These are phyloP conservation scores for Neosilurus hyrtlii DNA, from an alignment of 2,797 vertebrate genomes.

Conservation along the genomic window DNA sequence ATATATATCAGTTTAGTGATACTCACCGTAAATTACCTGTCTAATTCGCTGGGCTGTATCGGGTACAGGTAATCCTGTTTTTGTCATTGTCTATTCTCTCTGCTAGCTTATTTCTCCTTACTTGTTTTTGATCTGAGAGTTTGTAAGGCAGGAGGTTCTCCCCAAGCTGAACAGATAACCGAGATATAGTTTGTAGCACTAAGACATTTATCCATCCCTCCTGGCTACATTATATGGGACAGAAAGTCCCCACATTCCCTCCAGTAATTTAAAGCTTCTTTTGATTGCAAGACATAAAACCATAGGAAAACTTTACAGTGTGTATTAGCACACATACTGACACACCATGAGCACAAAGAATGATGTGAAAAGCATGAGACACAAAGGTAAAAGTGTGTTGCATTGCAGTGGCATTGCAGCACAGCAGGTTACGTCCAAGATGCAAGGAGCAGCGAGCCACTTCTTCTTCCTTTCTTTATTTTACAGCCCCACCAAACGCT, in stretches of 20 bases:
- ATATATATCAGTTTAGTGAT: no score
- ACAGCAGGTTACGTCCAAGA: conserved; percentile 64
- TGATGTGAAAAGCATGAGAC: conserved; percentile 21
- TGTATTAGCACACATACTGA: conserved; percentile 28
- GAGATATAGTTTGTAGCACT: background rate
- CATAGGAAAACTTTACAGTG: conserved; percentile 5
- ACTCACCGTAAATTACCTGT: background rate
- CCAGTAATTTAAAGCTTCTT: background rate
- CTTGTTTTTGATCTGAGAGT: background rate
- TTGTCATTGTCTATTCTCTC: background rate
- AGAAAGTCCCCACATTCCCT: background rate
- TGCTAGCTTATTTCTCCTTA: background rate
- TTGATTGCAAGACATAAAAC: no score
- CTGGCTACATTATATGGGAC: background rate
- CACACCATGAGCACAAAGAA: conserved; percentile 38
- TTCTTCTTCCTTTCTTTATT: conserved; percentile 23
- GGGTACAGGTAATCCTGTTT: conserved; percentile 13
- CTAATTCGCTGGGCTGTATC: background rate
- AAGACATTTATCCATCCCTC: background rate
- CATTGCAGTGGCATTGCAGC: conserved; percentile 73
- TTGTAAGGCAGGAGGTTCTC: background rate
- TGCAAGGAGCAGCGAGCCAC: conserved; percentile 52
- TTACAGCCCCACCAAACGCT: conserved; percentile 46
- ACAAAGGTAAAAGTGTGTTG: conserved; percentile 64
- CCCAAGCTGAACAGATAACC: background rate